Conservation (phyloP, 2,888 invertebrate species). For the Tryphoninae sp. region DNA sequence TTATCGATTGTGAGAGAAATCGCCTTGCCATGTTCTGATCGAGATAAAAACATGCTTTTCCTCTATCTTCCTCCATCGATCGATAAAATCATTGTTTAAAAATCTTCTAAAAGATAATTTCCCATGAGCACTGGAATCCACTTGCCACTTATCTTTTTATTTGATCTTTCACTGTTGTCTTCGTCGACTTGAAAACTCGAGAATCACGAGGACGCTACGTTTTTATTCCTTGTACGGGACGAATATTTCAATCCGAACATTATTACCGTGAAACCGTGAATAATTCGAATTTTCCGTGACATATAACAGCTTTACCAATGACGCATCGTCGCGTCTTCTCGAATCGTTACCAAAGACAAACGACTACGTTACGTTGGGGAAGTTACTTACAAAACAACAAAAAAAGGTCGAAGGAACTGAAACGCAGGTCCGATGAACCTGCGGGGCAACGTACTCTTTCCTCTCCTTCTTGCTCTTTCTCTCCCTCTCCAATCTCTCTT, state of each 20-base stretch:
- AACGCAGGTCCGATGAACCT: conserved; percentile 78
- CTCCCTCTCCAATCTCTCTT: neutral
- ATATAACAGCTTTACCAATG: neutral
- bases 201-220: neutral
- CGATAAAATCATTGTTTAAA: too few relatives aligned
- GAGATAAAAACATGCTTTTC: too few relatives aligned
- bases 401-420: conserved; percentile 49
- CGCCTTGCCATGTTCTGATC: too few relatives aligned
- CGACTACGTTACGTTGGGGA: conserved; percentile 9
- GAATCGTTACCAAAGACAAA: conserved; percentile 16
- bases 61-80: too few relatives aligned
- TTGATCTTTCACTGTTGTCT: neutral
- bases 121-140: too few relatives aligned
- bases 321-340: neutral
- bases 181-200: conserved; percentile 4
- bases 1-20: too few relatives aligned
- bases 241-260: neutral
- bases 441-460: conserved; percentile 76
- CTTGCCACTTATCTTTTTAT: too few relatives aligned
- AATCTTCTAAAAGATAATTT: too few relatives aligned
- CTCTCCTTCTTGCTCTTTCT: neutral
- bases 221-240: neutral
- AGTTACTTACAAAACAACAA: conserved; percentile 46
- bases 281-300: conserved; percentile 3
- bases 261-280: conserved; percentile 7